Conservation (phyloP, 2,797 vertebrate genomes). For the Arrhamphus sclerolepis region DNA sequence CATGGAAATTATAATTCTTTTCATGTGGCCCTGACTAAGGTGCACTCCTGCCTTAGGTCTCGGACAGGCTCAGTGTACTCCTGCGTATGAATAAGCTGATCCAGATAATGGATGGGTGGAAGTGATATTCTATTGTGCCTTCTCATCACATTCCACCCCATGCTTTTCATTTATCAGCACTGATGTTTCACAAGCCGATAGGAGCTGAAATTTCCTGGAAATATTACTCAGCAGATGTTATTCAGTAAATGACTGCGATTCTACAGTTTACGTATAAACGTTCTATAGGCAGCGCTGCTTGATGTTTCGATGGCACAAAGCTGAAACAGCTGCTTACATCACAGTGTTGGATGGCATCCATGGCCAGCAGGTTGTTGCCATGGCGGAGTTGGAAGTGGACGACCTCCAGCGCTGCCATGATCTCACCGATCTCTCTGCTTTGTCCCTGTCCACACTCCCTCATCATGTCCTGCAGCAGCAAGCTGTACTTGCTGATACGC, state of each 20-base stretch:
- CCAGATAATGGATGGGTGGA: not conserved
- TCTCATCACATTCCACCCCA: not conserved
- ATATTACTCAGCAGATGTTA: not conserved
- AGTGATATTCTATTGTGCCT: not conserved
- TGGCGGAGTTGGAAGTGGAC: constrained; percentile 85
- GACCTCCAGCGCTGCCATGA: constrained; percentile 81
- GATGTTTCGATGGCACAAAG: not conserved
- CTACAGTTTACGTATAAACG: not conserved
- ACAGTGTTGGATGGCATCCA: constrained; percentile 85
- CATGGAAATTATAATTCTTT: not conserved
- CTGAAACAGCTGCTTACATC: constrained; percentile 73
- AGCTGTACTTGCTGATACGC: constrained; percentile 87
- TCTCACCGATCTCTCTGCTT: constrained; percentile 72
- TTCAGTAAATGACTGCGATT: not conserved
- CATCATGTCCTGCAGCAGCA: constrained; percentile 85
- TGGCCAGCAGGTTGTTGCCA: constrained; percentile 85
- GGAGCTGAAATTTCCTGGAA: too few species aligned
- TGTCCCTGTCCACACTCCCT: constrained; percentile 69
- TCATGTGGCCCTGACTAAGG: not conserved
- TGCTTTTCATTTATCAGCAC: not conserved
- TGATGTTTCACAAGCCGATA: too few species aligned
- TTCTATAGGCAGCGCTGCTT: not conserved
- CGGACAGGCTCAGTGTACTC: too few species aligned
- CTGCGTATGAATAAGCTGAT: too few species aligned
- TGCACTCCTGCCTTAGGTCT: too few species aligned